These are phyloP conservation scores for Pseudochromis fuscus DNA, from an alignment of 2,797 vertebrate species.

Conservation along the genomic window DNA sequence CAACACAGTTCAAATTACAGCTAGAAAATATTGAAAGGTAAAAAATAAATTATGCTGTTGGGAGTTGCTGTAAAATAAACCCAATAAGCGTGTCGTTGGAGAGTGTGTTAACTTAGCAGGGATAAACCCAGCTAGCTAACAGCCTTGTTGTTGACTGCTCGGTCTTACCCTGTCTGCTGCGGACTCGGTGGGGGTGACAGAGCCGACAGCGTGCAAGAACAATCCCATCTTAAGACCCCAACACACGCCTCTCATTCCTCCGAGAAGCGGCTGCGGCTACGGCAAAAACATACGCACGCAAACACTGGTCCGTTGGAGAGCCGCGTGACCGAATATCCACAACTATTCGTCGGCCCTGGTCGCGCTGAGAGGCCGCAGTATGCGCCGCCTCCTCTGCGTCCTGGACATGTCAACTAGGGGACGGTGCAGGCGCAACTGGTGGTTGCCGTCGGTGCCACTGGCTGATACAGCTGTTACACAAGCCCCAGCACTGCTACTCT, in stretches of 20 bases:
- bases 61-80: neutral
- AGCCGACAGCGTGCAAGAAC: slow-evolving; percentile 82
- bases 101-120: slow-evolving; percentile 14
- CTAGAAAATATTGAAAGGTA: neutral
- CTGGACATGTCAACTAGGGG: slow-evolving; percentile 62
- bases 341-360: slow-evolving; percentile 51
- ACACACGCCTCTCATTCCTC: slow-evolving; percentile 76
- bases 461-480: slow-evolving; percentile 78
- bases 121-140: slow-evolving; percentile 47
- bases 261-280: slow-evolving; percentile 33
- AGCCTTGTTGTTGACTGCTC: slow-evolving; percentile 52
- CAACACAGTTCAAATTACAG: slow-evolving; percentile 18
- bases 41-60: fast-evolving
- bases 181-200: slow-evolving; percentile 81
- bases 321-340: slow-evolving; percentile 17
- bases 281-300: slow-evolving; percentile 47
- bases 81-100: neutral
- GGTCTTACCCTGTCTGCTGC: slow-evolving; percentile 81
- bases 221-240: slow-evolving; percentile 82
- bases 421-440: slow-evolving; percentile 63
- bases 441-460: slow-evolving; percentile 61
- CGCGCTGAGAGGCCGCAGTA: slow-evolving; percentile 60
- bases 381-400: slow-evolving; percentile 75
- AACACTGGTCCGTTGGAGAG: slow-evolving; percentile 22
- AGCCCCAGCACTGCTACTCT: slow-evolving; percentile 47